A percentile compares a stretch with the other conserved stretches of the same genome.
phyloP scores from a whole-genome alignment of 2,113 vertebrate species.

The Odontesthes bonariensis region DNA sequence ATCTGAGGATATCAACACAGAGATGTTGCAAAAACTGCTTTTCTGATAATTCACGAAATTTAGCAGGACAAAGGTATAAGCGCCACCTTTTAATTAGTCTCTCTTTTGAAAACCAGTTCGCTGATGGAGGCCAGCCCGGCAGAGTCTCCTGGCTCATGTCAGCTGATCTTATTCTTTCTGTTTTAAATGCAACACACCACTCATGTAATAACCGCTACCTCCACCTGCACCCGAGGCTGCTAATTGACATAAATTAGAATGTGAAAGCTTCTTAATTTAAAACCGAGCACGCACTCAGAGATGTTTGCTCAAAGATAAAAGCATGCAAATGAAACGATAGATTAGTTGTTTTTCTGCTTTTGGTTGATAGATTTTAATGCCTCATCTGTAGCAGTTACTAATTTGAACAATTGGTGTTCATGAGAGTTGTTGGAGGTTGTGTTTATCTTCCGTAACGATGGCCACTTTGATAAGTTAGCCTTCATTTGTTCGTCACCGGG shows the following conservation, averaged over 20 bases:
- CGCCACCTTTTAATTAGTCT: slow-evolving; percentile 25
- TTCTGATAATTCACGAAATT: slow-evolving; percentile 15
- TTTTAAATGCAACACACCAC: background rate
- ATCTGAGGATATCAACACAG: background rate
- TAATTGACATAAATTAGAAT: background rate
- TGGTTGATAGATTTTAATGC: background rate
- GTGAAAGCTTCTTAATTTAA: background rate
- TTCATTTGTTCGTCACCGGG: too few species aligned
- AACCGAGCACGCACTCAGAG: background rate
- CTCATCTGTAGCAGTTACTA: background rate
- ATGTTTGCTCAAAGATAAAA: background rate
- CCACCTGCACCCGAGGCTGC: slow-evolving; percentile 11
- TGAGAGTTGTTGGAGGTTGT: background rate
- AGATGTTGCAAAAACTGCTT: background rate
- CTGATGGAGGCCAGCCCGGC: slow-evolving; percentile 24
- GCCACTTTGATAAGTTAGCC: background rate
- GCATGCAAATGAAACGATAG: background rate
- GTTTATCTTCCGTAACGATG: background rate
- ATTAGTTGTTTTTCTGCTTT: background rate
- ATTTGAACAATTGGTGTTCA: slow-evolving; percentile 3
- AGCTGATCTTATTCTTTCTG: slow-evolving; percentile 12
- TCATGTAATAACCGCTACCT: background rate
- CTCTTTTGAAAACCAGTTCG: slow-evolving; percentile 12
- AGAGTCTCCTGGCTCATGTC: slow-evolving; percentile 10
- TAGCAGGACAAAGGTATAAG: slow-evolving; percentile 20